Percentiles rank a stretch among this genome's conserved stretches.
Evolutionary conservation across 2,113 vertebrate genomes (phyloP).

Genomic region (Anoura caudifer): DNA sequence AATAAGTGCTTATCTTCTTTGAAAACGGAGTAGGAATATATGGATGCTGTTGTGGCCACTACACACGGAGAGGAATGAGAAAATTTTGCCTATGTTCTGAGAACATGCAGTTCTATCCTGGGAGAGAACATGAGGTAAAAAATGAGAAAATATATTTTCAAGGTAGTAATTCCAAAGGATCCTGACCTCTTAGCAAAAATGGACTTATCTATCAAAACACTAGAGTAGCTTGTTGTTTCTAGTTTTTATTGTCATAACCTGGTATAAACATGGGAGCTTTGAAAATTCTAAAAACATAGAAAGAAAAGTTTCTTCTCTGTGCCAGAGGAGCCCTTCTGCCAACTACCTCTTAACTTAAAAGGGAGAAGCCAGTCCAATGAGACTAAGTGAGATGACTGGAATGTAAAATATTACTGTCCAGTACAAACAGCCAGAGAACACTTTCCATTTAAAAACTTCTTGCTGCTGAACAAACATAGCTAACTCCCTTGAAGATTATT

Average conservation of each 20-base stretch:
- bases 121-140: not conserved
- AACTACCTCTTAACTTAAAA: conserved; percentile 47
- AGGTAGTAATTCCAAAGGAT: not conserved
- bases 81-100: not conserved
- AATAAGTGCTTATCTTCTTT: not conserved
- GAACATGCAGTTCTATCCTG: not conserved
- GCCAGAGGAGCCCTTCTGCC: not conserved
- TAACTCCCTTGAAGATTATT: conserved; percentile 35
- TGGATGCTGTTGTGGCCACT: not conserved
- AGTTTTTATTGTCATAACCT: conserved; percentile 5
- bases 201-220: not conserved
- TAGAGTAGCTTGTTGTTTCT: not conserved
- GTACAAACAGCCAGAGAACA: conserved; percentile 28
- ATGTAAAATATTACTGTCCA: conserved; percentile 21
- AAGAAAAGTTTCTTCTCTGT: conserved; percentile 8
- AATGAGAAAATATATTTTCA: not conserved
- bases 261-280: conserved; percentile 1
- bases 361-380: not conserved
- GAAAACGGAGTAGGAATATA: not conserved
- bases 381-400: conserved; percentile 21
- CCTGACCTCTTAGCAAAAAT: not conserved
- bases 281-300: conserved; percentile 6
- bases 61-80: not conserved
- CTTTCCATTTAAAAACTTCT: conserved; percentile 46
- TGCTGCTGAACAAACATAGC: conserved; percentile 43